Percentiles rank a stretch among this genome's conserved stretches.
phyloP scores from a whole-genome alignment of 2,888 invertebrate species.

The Serrognathus titanus region DNA sequence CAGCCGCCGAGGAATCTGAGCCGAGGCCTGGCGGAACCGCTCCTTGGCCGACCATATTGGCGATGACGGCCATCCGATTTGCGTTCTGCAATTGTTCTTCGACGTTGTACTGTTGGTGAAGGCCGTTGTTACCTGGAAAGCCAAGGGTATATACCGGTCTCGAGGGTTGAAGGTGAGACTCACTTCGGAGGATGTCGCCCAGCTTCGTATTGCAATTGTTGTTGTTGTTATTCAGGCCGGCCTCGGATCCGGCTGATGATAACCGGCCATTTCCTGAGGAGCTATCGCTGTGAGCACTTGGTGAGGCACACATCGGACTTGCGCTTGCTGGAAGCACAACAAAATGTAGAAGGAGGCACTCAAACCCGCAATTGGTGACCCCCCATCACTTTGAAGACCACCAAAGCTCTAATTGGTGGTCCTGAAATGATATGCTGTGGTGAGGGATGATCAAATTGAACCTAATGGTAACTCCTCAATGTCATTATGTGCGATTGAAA shows the following conservation, averaged over 20 bases:
- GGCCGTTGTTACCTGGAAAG: slow-evolving; percentile 54
- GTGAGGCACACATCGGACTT: slow-evolving; percentile 73
- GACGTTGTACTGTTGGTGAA: slow-evolving; percentile 62
- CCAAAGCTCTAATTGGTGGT: background rate
- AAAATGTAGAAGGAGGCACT: no score
- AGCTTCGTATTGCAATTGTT: slow-evolving; percentile 61
- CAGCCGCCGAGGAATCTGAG: slow-evolving; percentile 52
- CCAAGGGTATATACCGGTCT: background rate
- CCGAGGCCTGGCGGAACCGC: slow-evolving; percentile 57
- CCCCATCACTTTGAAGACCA: background rate
- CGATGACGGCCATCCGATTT: slow-evolving; percentile 67
- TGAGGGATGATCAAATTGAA: no score
- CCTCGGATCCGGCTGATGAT: slow-evolving; percentile 77
- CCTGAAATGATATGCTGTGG: no score
- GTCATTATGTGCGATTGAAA: no score
- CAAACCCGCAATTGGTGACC: background rate
- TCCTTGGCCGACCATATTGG: slow-evolving; percentile 62
- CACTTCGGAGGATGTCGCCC: slow-evolving; percentile 51
- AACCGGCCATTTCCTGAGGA: slow-evolving; percentile 77
- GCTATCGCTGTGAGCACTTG: slow-evolving; percentile 82
- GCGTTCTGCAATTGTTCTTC: slow-evolving; percentile 57
- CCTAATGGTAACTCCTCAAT: no score
- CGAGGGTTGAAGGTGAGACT: slow-evolving; percentile 23
- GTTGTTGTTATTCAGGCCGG: slow-evolving; percentile 68
- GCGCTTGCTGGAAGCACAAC: slow-evolving; percentile 45